Evolutionary conservation across 2,888 invertebrate genomes (phyloP).

Genomic region (Lottia gigantea): DNA sequence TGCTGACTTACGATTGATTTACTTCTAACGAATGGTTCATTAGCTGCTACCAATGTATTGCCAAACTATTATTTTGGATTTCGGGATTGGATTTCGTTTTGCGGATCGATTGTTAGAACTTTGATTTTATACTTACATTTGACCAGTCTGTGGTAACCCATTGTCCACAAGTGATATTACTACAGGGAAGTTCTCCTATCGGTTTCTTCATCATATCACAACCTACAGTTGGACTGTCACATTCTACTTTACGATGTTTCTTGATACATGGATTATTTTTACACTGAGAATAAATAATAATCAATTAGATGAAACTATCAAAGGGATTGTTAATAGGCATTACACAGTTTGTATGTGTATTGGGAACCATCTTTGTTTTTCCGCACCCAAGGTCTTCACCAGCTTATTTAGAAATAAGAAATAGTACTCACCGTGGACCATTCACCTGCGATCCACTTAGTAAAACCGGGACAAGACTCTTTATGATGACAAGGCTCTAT

Average conservation of each 20-base stretch:
- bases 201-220: constrained; percentile 58
- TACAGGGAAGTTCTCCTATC: constrained; percentile 54
- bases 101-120: too few relatives aligned
- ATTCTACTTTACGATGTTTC: constrained; percentile 54
- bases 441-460: constrained; percentile 52
- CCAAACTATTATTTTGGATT: too few relatives aligned
- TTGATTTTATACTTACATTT: constrained; percentile 47
- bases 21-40: too few relatives aligned
- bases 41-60: too few relatives aligned
- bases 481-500: constrained; percentile 68
- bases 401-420: too few relatives aligned
- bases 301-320: too few relatives aligned
- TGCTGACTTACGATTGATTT: too few relatives aligned
- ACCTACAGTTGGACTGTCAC: constrained; percentile 47
- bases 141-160: constrained; percentile 66
- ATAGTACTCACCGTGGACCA: constrained; percentile 59
- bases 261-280: constrained; percentile 63
- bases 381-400: too few relatives aligned
- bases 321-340: too few relatives aligned
- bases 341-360: too few relatives aligned
- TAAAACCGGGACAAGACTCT: constrained; percentile 55
- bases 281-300: constrained; percentile 43
- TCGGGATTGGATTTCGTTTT: too few relatives aligned
- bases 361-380: too few relatives aligned
- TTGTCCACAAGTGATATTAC: constrained; percentile 61